Base-by-base conservation (phyloP, 1,140 invertebrate species). In the Nasonia vitripennis region DNA sequence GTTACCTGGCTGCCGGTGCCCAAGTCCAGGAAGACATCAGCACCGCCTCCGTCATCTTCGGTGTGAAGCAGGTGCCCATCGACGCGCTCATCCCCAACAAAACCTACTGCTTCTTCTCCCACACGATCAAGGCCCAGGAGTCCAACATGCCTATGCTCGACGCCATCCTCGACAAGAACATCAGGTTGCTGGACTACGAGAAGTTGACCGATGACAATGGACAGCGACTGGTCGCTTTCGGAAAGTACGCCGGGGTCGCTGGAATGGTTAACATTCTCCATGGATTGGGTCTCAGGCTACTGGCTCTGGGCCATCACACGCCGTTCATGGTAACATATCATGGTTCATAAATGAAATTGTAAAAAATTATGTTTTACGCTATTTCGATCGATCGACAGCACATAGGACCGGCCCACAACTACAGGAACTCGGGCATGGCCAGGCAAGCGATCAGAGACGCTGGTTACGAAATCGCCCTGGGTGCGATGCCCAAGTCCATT, bases 201-300 rank as follows among this genome's bases (percentile, higher is more conserved):
- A 98, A 98, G 90, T 95, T 99, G 89, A 96, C 98, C 87, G 98
- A 99, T 90, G 95, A 96, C 12, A 94, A 95, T 51, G 98, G 98
- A 0, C 96, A 98, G 79, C 93, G 99, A 31, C 96, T 99, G 17
- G 99, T 99, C 9, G 99, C 99, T 4, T 99, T 99, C 94, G 99
- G 99, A 0, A 99, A 99, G 92, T 99, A 99, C 93, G 99, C 99
- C 0, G 98, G 99, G 3, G 98, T 99, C 3, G 98, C 99, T 27
- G 99, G 99, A 2, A 99, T 99, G 96, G 97, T 99, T 41, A 99
- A 99, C 91, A 99, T 99, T 87, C 94, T 99, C 2, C 99, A 99
- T 90, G 99, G 99, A 4, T 93, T 99, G 14, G 99, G 99, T 4
- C 94, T 99, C 1, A 94, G 99, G 71, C 94, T 99, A 0, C 92